phyloP scores from a whole-genome alignment of 1,140 invertebrate genomes.

The Anastrepha obliqua region DNA sequence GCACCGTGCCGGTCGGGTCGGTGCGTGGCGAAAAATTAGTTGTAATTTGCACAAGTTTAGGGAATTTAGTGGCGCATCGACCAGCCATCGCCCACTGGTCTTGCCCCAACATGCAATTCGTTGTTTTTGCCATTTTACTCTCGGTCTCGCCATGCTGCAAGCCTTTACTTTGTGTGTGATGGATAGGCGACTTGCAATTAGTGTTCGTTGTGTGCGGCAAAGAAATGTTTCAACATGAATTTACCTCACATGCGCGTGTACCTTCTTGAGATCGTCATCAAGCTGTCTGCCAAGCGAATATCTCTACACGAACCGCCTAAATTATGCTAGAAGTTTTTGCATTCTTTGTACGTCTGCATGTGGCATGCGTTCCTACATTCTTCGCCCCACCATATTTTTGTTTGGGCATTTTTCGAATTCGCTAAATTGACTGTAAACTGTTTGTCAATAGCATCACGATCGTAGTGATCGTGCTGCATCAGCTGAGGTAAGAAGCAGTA shows the following conservation, averaged over 20 bases:
- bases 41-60: constrained; percentile 33
- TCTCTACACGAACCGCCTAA: not conserved
- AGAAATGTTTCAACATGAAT: constrained; percentile 20
- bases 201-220: not conserved
- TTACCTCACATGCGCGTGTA: not conserved
- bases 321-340: not conserved
- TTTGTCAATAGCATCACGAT: not conserved
- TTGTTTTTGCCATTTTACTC: not conserved
- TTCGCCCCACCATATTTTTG: not conserved
- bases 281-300: not conserved
- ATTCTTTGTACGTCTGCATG: not conserved
- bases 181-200: constrained; percentile 18
- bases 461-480: constrained; percentile 19
- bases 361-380: not conserved
- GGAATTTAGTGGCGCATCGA: not conserved
- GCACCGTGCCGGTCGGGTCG: not conserved
- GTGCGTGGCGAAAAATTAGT: not conserved
- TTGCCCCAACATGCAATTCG: too few relatives aligned
- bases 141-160: not conserved
- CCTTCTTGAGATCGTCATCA: not conserved
- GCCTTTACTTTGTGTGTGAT: not conserved
- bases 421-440: constrained; percentile 32
- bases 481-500: too few relatives aligned
- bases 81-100: not conserved
- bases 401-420: not conserved